These are phyloP conservation scores for Tupaia chinensis DNA, from an alignment of 2,113 vertebrate genomes.

Conservation along the genomic window DNA sequence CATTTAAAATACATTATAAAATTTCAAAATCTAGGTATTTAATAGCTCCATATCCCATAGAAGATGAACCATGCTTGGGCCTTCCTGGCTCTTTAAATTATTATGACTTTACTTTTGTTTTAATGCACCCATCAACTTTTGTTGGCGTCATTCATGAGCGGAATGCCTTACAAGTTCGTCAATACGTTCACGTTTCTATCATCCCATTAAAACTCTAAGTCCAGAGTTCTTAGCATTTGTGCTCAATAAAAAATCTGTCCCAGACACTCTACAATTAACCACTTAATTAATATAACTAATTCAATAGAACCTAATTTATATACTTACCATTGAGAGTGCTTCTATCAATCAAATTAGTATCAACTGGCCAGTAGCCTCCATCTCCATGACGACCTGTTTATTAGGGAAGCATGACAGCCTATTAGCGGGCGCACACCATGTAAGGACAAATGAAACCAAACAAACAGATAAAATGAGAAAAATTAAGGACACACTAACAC, in stretches of 20 bases:
- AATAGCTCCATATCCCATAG: neutral
- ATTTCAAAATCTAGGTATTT: neutral
- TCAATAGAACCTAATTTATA: slow-evolving; percentile 8
- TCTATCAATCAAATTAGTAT: slow-evolving; percentile 94
- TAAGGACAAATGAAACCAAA: neutral
- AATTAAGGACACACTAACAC: neutral
- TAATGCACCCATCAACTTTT: neutral
- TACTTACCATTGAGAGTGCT: slow-evolving; percentile 95
- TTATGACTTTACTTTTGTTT: neutral
- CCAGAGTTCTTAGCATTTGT: neutral
- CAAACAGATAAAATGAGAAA: neutral
- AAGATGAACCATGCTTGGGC: neutral
- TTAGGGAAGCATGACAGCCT: slow-evolving; percentile 54
- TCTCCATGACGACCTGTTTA: slow-evolving; percentile 95
- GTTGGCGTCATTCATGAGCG: neutral
- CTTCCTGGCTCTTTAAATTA: neutral
- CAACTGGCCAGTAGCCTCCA: slow-evolving; percentile 93
- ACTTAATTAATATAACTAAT: neutral
- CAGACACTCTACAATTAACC: slow-evolving; percentile 41
- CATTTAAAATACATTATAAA: neutral
- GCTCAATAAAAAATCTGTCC: slow-evolving; percentile 34
- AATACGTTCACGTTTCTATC: neutral
- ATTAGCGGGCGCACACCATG: neutral
- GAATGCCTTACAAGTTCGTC: neutral
- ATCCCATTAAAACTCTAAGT: neutral